phyloP scores from a whole-genome alignment of 2,888 invertebrate genomes.

The Metellina segmentata region DNA sequence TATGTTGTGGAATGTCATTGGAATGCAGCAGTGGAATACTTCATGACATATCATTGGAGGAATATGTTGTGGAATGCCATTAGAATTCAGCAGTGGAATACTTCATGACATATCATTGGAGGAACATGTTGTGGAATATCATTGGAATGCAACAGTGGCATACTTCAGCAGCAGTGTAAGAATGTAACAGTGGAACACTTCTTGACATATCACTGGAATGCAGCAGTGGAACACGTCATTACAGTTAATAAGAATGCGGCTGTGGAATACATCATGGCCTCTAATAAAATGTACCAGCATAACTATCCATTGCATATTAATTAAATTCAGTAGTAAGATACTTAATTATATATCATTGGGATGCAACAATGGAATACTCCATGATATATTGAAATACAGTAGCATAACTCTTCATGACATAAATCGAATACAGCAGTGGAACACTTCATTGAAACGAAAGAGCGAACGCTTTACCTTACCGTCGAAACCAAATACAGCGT shows the following conservation, averaged over 20 bases:
- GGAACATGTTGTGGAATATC: too few species aligned
- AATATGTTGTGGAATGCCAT: neutral
- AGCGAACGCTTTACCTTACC: neutral
- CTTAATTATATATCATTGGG: too few species aligned
- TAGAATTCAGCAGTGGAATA: constrained; percentile 1
- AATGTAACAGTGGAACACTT: neutral
- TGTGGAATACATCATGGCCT: neutral
- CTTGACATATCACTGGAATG: constrained; percentile 7
- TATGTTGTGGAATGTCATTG: too few species aligned
- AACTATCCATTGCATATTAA: too few species aligned
- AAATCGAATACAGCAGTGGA: neutral
- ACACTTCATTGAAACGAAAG: constrained; percentile 6
- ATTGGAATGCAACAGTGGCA: too few species aligned
- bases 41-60: neutral
- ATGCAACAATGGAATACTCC: too few species aligned
- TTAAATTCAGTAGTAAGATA: too few species aligned
- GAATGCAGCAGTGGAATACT: neutral
- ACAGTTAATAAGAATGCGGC: neutral
- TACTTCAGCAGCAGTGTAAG: too few species aligned
- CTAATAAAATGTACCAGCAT: too few species aligned
- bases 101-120: too few species aligned
- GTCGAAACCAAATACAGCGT: too few species aligned
- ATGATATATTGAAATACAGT: too few species aligned
- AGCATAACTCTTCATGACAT: neutral
- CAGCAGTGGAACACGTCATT: neutral